A percentile compares a stretch with the other conserved stretches of the same genome.
phyloP scores from a whole-genome alignment of 1,140 invertebrate genomes.

The Psilanteris sp. region DNA sequence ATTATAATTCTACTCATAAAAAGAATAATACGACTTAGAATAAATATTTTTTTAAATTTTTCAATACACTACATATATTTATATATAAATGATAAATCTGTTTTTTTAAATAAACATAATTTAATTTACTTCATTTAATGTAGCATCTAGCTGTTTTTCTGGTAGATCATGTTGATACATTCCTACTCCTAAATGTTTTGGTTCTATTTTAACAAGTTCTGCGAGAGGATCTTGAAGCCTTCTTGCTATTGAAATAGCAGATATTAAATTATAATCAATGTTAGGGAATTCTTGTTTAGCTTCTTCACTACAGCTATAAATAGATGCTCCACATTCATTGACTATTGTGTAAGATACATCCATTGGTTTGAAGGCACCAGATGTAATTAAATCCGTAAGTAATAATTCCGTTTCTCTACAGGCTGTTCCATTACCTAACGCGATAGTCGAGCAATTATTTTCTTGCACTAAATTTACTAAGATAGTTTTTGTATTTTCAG shows the following conservation, averaged over 20 bases:
- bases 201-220: conserved; percentile 95
- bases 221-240: conserved; percentile 92
- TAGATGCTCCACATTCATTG: conserved; percentile 92
- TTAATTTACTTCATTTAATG: conserved; percentile 84
- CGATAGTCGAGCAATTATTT: conserved; percentile 86
- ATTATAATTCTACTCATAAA: too few relatives aligned
- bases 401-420: conserved; percentile 91
- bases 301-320: conserved; percentile 92
- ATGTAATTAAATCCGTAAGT: conserved; percentile 84
- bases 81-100: too few relatives aligned
- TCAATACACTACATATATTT: too few relatives aligned
- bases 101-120: not conserved
- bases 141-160: conserved; percentile 85
- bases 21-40: too few relatives aligned
- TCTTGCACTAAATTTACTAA: conserved; percentile 62
- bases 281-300: conserved; percentile 91
- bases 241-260: conserved; percentile 89
- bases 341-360: conserved; percentile 90
- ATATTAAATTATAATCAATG: conserved; percentile 82
- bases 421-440: conserved; percentile 92
- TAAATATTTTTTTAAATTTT: too few relatives aligned
- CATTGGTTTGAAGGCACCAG: conserved; percentile 79
- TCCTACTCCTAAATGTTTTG: conserved; percentile 93
- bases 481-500: not conserved
- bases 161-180: conserved; percentile 96